phyloP scores from a whole-genome alignment of 2,113 vertebrate species.

The Periophthalmus modestus region DNA sequence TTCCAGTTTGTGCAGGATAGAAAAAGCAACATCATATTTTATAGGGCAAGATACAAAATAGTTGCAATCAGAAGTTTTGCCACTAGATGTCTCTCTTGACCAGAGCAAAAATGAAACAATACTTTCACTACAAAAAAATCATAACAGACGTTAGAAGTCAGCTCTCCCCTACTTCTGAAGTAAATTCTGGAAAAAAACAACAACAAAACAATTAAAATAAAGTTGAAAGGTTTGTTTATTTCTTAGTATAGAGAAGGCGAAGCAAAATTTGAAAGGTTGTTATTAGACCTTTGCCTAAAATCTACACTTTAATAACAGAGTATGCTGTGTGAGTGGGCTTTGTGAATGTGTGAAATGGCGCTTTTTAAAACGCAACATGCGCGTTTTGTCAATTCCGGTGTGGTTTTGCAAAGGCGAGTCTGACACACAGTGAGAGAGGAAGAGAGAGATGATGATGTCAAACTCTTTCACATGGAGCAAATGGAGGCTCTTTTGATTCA shows the following conservation, averaged over 20 bases:
- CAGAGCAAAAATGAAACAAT: constrained; percentile 1
- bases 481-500: constrained; percentile 48
- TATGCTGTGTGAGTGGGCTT: not conserved
- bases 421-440: constrained; percentile 50
- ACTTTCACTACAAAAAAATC: not conserved
- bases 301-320: not conserved
- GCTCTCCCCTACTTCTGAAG: not conserved
- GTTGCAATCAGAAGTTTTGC: constrained; percentile 1
- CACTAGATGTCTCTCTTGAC: constrained; percentile 46
- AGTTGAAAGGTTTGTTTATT: not conserved
- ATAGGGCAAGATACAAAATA: not conserved
- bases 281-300: not conserved
- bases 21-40: not conserved
- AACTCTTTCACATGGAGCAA: constrained; percentile 42
- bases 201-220: not conserved
- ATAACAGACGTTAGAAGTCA: not conserved
- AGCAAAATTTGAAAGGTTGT: not conserved
- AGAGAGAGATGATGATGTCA: constrained; percentile 52
- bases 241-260: not conserved
- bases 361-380: constrained; percentile 42
- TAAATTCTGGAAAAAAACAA: not conserved
- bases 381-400: constrained; percentile 72
- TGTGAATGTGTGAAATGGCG: constrained; percentile 27
- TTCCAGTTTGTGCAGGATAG: not conserved
- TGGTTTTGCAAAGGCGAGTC: constrained; percentile 68